Conservation (phyloP, 2,113 vertebrate genomes). For the Urocynchramus pylzowi region DNA sequence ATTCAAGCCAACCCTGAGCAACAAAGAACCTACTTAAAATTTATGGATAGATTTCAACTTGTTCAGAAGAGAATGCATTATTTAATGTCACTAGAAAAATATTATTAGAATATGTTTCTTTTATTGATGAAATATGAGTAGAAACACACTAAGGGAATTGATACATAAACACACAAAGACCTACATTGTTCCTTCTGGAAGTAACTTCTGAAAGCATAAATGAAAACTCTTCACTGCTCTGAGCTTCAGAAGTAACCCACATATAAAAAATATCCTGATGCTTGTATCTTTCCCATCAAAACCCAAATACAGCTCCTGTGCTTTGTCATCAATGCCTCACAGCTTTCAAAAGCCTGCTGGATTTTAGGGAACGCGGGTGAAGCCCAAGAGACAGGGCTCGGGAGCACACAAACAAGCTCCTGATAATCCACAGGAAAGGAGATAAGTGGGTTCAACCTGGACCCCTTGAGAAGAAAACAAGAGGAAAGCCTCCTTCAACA, state of each 20-base stretch:
- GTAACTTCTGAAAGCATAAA: background rate
- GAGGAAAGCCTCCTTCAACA: constrained; percentile 24
- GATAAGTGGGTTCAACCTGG: background rate
- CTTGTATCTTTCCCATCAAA: constrained; percentile 1
- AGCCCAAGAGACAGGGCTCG: background rate
- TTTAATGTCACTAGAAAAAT: background rate
- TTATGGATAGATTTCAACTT: background rate
- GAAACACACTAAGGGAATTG: background rate
- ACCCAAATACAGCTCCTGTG: background rate
- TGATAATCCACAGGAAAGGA: background rate
- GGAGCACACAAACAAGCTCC: background rate
- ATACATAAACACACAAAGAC: background rate
- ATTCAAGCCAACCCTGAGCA: background rate
- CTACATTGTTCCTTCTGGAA: background rate
- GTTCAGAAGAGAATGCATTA: background rate
- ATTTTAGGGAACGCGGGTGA: background rate
- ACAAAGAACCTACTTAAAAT: background rate
- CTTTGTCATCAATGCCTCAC: background rate
- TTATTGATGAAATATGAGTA: background rate
- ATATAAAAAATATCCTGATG: background rate
- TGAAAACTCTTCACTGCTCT: background rate
- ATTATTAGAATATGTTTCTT: background rate
- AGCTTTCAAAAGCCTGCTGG: background rate
- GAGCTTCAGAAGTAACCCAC: background rate
- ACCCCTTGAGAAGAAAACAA: background rate